Base-by-base conservation (phyloP, 1,140 invertebrate species). In the Dryas iulia region DNA sequence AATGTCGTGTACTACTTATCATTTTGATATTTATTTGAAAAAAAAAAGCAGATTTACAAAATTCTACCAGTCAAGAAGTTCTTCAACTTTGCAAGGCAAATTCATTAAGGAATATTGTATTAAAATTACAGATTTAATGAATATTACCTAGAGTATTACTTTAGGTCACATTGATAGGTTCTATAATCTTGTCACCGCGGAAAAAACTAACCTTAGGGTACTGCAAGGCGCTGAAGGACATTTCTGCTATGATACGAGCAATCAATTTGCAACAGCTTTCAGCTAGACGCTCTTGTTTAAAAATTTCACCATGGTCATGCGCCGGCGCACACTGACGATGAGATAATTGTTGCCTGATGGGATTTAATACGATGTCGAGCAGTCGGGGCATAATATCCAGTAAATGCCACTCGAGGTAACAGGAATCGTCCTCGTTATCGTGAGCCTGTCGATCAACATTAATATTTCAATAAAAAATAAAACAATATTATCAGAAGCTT, bases 251-350 rank as follows among this genome's bases (percentile, higher is more conserved):
- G 0, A 98, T 95, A 54, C 97, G 94, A 0, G 96, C 95, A 39
- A 98, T 84, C 21, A 99, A 93, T 78, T 97, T 95, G 83, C 97
- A 98, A 74, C 97, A 97, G 87, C 96, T 96, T 64, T 95, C 94
- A 0, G 98, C 95, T 0, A 99, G 72, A 1, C 64, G 66, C 12
- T 86, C 80, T 39, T 82, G 73, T 25, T 82, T 82, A 21, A 76
- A 71, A 21, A 84, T 66, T 66, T 90, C 87, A 3, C 89, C 87
- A 69, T 90, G 89, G 24, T 89, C 89, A 61, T 91, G 89, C 1
- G 84, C 73, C 61, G 86, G 81, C 0, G 79, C 80, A 61, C 84
- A 89, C 62, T 80, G 80, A 0, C 86, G 74, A 53, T 83, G 86
- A 77, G 90, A 92, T 66, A 93, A 92, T 56, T 92, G 85, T 24